These are phyloP conservation scores for Equus przewalskii DNA, from an alignment of 2,113 vertebrate species.

Conservation along the genomic window DNA sequence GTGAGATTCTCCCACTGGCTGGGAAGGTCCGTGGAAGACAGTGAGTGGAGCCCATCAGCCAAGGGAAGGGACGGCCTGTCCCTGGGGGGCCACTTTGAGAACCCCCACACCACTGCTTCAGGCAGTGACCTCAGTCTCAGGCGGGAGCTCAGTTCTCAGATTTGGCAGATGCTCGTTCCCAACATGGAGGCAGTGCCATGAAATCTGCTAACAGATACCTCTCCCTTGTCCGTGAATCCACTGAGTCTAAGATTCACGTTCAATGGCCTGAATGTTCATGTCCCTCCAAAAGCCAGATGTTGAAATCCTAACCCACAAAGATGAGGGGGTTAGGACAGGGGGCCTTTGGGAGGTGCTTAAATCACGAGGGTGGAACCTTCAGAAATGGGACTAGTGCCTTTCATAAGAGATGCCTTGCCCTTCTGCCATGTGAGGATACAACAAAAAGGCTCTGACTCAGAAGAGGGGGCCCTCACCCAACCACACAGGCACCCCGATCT, in stretches of 20 bases:
- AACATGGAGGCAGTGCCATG: accelerated
- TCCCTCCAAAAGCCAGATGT: neutral
- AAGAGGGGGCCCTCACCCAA: neutral
- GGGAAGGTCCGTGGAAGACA: neutral
- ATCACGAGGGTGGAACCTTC: neutral
- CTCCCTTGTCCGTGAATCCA: too few relatives aligned
- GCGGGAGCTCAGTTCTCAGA: neutral
- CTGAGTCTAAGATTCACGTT: neutral
- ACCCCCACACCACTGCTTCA: accelerated
- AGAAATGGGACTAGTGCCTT: neutral
- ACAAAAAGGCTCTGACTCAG: neutral
- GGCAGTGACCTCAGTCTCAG: neutral
- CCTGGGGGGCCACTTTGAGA: neutral
- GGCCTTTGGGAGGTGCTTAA: neutral
- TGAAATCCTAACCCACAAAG: neutral
- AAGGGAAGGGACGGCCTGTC: accelerated
- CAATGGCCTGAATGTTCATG: accelerated
- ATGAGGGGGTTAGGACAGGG: neutral
- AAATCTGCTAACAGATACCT: neutral
- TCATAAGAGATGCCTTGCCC: neutral
- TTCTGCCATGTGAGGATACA: neutral
- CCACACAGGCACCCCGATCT: neutral
- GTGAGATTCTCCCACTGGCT: neutral
- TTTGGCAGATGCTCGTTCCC: neutral
- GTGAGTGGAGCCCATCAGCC: accelerated